phyloP scores from a whole-genome alignment of 2,888 invertebrate genomes.

The Rotaria macrura region DNA sequence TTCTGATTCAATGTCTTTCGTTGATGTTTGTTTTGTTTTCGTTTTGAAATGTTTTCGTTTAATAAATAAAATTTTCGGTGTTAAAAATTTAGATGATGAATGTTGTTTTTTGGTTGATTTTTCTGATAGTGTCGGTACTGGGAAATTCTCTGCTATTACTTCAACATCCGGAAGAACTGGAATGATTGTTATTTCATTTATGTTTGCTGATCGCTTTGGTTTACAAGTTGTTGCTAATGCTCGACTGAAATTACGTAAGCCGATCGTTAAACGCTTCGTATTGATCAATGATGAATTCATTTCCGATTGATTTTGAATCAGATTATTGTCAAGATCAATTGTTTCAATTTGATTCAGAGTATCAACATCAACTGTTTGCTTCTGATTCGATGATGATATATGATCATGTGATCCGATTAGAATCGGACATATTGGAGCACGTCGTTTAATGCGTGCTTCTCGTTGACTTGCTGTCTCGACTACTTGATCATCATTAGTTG shows the following conservation, averaged over 20 bases:
- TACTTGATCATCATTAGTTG: background rate
- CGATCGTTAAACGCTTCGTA: background rate
- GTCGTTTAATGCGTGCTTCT: background rate
- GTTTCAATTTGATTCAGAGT: background rate
- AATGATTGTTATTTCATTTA: background rate
- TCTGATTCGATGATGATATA: background rate
- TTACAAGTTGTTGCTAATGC: background rate
- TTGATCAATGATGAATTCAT: background rate
- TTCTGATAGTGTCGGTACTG: background rate
- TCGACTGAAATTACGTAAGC: background rate
- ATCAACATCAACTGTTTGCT: background rate
- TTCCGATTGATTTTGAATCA: background rate
- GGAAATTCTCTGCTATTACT: background rate
- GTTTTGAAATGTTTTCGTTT: background rate
- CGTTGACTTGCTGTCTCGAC: background rate
- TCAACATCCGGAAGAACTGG: background rate
- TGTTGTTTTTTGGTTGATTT: background rate
- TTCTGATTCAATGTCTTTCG: background rate
- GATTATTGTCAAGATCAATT: too few relatives aligned
- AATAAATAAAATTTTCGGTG: background rate
- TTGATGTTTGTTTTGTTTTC: background rate
- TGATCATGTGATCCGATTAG: background rate
- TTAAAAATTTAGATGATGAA: background rate
- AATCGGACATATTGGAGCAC: background rate
- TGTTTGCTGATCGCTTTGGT: background rate